phyloP scores from a whole-genome alignment of 2,797 vertebrate species.

The Cuculus canorus region DNA sequence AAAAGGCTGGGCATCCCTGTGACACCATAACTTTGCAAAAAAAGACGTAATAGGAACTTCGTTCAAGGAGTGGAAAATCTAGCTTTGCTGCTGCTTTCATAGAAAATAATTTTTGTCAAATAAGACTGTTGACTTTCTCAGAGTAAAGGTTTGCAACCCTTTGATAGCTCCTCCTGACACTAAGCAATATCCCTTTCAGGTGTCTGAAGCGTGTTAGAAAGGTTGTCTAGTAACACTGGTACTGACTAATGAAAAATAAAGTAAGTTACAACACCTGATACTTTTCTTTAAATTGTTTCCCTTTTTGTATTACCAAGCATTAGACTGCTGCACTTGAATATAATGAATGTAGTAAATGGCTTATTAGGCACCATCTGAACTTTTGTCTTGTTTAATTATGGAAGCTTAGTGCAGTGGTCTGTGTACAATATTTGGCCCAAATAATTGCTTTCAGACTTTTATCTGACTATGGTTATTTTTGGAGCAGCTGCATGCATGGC shows the following conservation, averaged over 20 bases:
- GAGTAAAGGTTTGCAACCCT: constrained; percentile 30
- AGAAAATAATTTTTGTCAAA: not conserved
- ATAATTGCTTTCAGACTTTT: constrained; percentile 60
- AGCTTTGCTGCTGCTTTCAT: not conserved
- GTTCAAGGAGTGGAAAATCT: constrained; percentile 18
- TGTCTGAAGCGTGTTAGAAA: not conserved
- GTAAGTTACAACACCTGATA: constrained; percentile 14
- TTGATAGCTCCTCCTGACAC: constrained; percentile 33
- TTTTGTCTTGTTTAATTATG: constrained; percentile 58
- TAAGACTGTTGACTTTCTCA: constrained; percentile 29
- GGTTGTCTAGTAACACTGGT: not conserved
- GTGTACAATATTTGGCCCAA: constrained; percentile 47
- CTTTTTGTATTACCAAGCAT: constrained; percentile 25
- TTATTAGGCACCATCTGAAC: constrained; percentile 63
- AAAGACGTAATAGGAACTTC: not conserved
- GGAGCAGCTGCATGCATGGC: not conserved
- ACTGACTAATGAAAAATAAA: not conserved
- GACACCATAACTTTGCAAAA: not conserved
- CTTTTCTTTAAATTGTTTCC: constrained; percentile 26
- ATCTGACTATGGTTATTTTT: constrained; percentile 46
- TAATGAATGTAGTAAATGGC: constrained; percentile 61
- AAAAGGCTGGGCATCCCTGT: not conserved
- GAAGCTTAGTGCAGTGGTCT: constrained; percentile 57
- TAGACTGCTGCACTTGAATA: constrained; percentile 35
- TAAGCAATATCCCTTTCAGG: constrained; percentile 16